phyloP scores from a whole-genome alignment of 2,113 vertebrate genomes.

The Sturnira hondurensis region DNA sequence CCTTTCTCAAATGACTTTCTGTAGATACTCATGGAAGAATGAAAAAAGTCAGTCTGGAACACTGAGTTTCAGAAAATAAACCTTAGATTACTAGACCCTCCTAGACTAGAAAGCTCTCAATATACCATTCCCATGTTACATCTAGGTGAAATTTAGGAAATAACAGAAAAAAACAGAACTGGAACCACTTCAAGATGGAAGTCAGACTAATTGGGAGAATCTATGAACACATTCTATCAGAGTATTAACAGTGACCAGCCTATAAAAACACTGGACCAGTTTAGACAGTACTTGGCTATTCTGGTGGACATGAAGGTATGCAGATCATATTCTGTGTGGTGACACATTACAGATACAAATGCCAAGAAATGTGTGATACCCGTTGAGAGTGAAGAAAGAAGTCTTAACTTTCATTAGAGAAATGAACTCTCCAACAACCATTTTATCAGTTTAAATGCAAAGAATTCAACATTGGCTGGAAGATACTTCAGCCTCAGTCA shows the following conservation, averaged over 20 bases:
- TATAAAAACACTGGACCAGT: not conserved
- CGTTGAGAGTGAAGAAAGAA: not conserved
- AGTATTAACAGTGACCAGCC: not conserved
- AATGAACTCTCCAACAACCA: not conserved
- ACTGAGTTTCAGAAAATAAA: constrained; percentile 18
- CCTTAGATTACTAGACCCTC: not conserved
- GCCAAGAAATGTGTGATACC: not conserved
- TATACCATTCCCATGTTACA: not conserved
- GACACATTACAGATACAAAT: not conserved
- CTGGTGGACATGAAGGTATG: not conserved
- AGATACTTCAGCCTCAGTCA: constrained; percentile 8
- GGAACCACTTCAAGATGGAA: constrained; percentile 6
- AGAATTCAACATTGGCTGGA: not conserved
- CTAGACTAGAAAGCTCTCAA: constrained; percentile 19
- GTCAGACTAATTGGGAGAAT: not conserved
- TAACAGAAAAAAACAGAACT: not conserved
- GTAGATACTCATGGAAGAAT: not conserved
- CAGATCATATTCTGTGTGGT: not conserved
- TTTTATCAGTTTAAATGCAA: constrained; percentile 12
- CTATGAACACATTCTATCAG: not conserved
- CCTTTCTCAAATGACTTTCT: not conserved
- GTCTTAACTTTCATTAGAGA: not conserved
- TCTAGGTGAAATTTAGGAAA: constrained; percentile 6
- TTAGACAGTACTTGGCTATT: constrained; percentile 12
- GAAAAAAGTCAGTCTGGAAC: constrained; percentile 7